Evolutionary conservation across 1,140 invertebrate genomes (phyloP), one percentile per base, ranked within the genome.

Genomic region (Drosophila tsacasi): DNA sequence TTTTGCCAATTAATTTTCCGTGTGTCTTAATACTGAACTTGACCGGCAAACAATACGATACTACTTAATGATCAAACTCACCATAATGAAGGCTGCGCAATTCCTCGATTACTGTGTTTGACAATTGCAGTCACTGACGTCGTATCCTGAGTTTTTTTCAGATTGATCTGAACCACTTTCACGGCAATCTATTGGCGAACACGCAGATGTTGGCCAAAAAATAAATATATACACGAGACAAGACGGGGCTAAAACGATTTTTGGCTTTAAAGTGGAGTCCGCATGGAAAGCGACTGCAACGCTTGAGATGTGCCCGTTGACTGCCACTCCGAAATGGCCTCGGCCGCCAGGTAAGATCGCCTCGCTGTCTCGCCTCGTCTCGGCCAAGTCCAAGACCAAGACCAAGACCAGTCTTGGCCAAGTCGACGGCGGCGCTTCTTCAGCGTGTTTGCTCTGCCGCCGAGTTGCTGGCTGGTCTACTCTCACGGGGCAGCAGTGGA

Each of bases 221-320:
- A 27, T 67, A 74, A 63, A 55, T 44, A 76, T 19, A 76, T 19
- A 76, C 54, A 76, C 61, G 40, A 68, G 47, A 40, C 55, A 54
- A 39, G 19, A 44, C 6, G 21, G 64, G 58, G 27, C 35, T 69
- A 49, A 40, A 25, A 64, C 63, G 74, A 15, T 59, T 60, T 47
- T 60, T 50, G 37, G 13, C 44, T 54, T 37, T 5, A 23, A 71
- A 61, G 19, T 84, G 40, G 59, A 64, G 60, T 49, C 61, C 37
- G 61, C 23, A 52, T 78, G 49, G 71, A 58, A 65, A 81, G 81
- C 85, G 81, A 82, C 85, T 90, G 85, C 79, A 79, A 69, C 50
- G 85, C 78, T 81, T 79, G 81, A 90, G 85, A 85, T 89, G 79
- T 89, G 69, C 58, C 78, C 78, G 85, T 74, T 85, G 85, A 89